Evolutionary conservation across 2,113 vertebrate species (phyloP).

Genomic region (Zingel zingel): DNA sequence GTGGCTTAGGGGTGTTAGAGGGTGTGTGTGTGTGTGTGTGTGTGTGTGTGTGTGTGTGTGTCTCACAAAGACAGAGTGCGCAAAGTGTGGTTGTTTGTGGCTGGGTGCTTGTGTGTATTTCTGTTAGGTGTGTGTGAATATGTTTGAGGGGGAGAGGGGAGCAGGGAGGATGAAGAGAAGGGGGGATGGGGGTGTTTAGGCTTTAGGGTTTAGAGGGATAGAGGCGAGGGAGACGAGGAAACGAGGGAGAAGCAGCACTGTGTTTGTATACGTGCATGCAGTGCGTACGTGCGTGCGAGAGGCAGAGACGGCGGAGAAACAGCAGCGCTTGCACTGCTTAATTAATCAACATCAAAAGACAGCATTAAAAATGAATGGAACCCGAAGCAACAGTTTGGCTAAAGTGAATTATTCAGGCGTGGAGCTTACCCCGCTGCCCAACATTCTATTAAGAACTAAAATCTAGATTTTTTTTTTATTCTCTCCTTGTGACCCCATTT

Average conservation of each 20-base stretch:
- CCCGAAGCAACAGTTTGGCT: slow-evolving; percentile 85
- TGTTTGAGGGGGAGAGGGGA: slow-evolving; percentile 18
- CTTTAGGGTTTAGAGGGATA: slow-evolving; percentile 74
- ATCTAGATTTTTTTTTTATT: slow-evolving; percentile 61
- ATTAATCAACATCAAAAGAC: slow-evolving; percentile 88
- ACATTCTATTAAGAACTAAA: slow-evolving; percentile 77
- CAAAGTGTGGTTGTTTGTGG: slow-evolving; percentile 10
- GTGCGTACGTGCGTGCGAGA: slow-evolving; percentile 19
- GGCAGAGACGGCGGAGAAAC: slow-evolving; percentile 70
- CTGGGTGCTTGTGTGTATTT: slow-evolving; percentile 26
- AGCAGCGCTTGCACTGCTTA: slow-evolving; percentile 83
- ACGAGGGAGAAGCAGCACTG: slow-evolving; percentile 40
- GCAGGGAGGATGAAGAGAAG: background rate
- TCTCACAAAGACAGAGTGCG: background rate
- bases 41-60: slow-evolving; percentile 19
- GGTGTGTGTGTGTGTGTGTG: background rate
- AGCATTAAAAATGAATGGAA: slow-evolving; percentile 86
- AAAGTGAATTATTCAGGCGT: slow-evolving; percentile 84
- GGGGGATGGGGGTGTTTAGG: slow-evolving; percentile 36
- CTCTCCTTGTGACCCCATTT: slow-evolving; percentile 69
- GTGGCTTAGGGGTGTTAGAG: slow-evolving; percentile 59
- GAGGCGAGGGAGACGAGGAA: slow-evolving; percentile 53
- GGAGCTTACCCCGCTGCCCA: slow-evolving; percentile 78
- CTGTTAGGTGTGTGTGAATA: slow-evolving; percentile 29
- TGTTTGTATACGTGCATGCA: slow-evolving; percentile 49